Base-by-base conservation (phyloP, 1,140 invertebrate genomes). In the Wiebesia pumilae region DNA sequence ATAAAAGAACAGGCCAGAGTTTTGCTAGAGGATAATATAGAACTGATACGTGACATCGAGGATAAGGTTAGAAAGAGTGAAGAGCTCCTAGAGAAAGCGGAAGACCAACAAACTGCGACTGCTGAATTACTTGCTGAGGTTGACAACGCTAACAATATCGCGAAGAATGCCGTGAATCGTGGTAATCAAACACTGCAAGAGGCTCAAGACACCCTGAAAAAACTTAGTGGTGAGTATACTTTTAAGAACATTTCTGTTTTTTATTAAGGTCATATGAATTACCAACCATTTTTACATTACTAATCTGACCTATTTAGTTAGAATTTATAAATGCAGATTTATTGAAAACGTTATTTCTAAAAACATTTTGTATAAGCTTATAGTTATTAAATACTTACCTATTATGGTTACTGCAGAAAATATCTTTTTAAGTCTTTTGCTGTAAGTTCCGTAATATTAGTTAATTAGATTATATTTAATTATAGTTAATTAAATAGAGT, bases 121-220 rank as follows among this genome's bases (percentile, higher is more conserved):
- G 96, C 96, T 88, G 95, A 96, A 86, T 92, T 96, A 78, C 89
- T 97, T 35, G 95, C 95, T 7, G 96, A 97, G 88, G 95, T 96
- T n/a, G 95, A 97, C 89, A 92, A 93, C 19, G 96, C 97, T 0
- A 95, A 96, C 58, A 95, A 95, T 0, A 96, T 95, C 90, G 98
- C 98, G 0, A 95, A 96, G 83, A 95, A 97, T 83, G 98, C 98
- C 38, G 96, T 98, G 0, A 94, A 96, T 87, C 94, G 96, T 75
- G 98, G 97, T 24, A 97, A 98, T 89, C 96, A 96, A 88, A 98
- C 97, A 0, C 94, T 99, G 0, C 95, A 96, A 89, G 97, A 98
- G 91, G 98, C 98, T 3, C 96, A 97, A 89, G 95, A 97, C 78
- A 99, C 98, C 10, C 96, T 97, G 80, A 95, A 97, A 85, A 98